A percentile compares a stretch with the other conserved stretches of the same genome.
Evolutionary conservation across 2,797 vertebrate species (phyloP).

Genomic region (Morus bassanus): DNA sequence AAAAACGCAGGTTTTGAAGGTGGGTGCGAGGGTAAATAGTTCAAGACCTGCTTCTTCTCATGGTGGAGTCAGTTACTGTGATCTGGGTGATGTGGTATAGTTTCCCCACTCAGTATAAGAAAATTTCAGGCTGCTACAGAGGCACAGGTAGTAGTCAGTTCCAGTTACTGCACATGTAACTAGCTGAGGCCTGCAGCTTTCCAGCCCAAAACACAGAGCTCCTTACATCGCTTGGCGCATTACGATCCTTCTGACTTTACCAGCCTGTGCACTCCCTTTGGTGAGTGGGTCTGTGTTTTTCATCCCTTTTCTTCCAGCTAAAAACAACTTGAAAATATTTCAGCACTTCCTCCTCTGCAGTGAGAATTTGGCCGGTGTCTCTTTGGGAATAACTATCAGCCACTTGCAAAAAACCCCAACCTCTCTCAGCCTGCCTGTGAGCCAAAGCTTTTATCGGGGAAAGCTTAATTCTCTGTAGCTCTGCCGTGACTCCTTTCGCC

Average conservation of each 20-base stretch:
- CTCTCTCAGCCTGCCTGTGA: background rate
- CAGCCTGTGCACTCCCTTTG: background rate
- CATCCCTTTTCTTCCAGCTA: background rate
- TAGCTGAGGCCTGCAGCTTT: background rate
- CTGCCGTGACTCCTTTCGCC: background rate
- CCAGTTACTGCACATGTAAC: background rate
- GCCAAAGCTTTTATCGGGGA: constrained; percentile 33
- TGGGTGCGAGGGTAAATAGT: background rate
- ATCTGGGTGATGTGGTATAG: background rate
- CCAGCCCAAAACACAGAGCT: background rate
- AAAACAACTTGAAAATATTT: constrained; percentile 8
- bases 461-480: constrained; percentile 28
- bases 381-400: constrained; percentile 31
- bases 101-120: background rate
- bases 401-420: background rate
- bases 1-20: background rate
- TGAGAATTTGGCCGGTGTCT: background rate
- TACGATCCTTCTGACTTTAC: background rate
- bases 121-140: background rate
- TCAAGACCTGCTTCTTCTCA: background rate
- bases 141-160: background rate
- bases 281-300: background rate
- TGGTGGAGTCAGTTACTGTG: background rate
- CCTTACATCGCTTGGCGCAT: background rate
- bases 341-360: background rate